phyloP scores from a whole-genome alignment of 2,113 vertebrate genomes.

The Xyrauchen texanus region DNA sequence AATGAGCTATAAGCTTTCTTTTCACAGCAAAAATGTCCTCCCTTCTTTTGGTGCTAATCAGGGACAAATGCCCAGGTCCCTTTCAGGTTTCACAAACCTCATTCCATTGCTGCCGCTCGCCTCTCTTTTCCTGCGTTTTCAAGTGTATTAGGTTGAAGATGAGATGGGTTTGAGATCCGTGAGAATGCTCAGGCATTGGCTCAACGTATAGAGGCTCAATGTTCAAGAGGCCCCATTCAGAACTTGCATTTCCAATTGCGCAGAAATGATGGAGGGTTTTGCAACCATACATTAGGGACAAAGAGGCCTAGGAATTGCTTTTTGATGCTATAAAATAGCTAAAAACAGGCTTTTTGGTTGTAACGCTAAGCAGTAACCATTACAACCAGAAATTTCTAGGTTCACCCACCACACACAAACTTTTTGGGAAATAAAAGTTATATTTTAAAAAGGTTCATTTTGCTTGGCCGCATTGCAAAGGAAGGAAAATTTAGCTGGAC shows the following conservation, averaged over 20 bases:
- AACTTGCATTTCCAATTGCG: neutral
- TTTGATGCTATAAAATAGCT: no score
- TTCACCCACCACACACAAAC: no score
- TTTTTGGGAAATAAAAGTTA: no score
- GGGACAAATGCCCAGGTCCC: constrained; percentile 74
- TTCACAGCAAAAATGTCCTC: constrained; percentile 78
- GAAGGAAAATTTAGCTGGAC: no score
- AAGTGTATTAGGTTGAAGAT: constrained; percentile 54
- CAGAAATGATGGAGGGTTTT: constrained; percentile 10
- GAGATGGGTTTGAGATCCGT: constrained; percentile 39
- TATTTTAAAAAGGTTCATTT: no score
- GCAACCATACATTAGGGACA: neutral
- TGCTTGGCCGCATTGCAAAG: no score
- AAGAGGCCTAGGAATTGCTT: neutral
- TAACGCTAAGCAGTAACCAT: no score
- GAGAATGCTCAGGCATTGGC: constrained; percentile 62
- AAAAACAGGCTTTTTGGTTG: no score
- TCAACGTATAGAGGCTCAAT: constrained; percentile 41
- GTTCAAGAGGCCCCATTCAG: constrained; percentile 36
- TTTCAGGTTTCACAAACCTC: constrained; percentile 68
- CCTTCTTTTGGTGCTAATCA: constrained; percentile 77
- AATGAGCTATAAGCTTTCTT: constrained; percentile 89
- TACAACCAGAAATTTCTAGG: no score
- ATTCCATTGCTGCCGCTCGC: constrained; percentile 62
- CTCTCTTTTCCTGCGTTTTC: constrained; percentile 44